Evolutionary conservation across 2,797 vertebrate genomes (phyloP), one percentile per base, ranked within the genome.

Genomic region (Crocodylus rhombifer): DNA sequence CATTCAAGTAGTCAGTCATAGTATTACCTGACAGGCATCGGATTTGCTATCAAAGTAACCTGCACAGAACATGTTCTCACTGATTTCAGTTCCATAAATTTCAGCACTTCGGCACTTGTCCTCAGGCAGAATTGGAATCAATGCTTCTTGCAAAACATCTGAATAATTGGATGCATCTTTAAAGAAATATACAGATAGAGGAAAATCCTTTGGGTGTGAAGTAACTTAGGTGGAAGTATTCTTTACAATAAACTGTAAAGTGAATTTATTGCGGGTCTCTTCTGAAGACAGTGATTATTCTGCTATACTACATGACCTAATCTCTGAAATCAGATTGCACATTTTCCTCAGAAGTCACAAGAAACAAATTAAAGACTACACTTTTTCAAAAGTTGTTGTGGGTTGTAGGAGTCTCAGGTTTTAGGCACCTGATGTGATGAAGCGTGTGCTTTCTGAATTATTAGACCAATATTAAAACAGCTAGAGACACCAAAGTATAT

Each of bases 11-110:
- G 26, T 77, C 77, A 82, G 88, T 90, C 67, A 60, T 21, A 62
- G 1, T 25, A 91, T 97, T 96, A 99, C 99, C 99, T 99, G 99
- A 93, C 99, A 99, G 51, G 99, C 99, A 3, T 99, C 99, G 1
- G 97, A 90, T 93, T 87, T 97, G 93, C 98, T 97, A 42, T 98
- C 97, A 0, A 98, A 95, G 91, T 98, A 98, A 67, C 99, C 99
- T 0, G 99, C 99, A 20, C 99, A 99, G 57, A 99, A 95, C 99
- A 99, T 99, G 96, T 99, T 98, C 62, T 97, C 86, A 7, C 98
- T 99, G 84, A 99, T 94, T 36, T 99, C 98, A 4, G 95, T 97
- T 23, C 99, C 99, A 1, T 99, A 99, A 61, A 99, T 97, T 5
- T 99, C 98, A 0, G 98, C 98, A 80, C 98, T 98, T 86, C 96